Evolutionary conservation across 2,888 invertebrate species (phyloP).

Genomic region (Pristionchus mayeri): DNA sequence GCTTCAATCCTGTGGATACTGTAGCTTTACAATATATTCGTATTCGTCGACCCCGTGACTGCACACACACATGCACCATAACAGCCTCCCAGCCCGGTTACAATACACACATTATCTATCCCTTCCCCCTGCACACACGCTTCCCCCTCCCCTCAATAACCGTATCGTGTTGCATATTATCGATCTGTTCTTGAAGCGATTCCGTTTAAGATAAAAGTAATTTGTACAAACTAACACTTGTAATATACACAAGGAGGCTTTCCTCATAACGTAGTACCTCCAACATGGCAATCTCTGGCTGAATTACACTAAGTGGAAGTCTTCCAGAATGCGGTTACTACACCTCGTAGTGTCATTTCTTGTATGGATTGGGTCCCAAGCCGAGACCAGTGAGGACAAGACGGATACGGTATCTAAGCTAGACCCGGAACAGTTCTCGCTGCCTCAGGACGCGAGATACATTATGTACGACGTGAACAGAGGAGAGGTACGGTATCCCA

Average conservation of each 20-base stretch:
- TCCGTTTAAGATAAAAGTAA: not conserved
- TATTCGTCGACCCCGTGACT: conserved; percentile 37
- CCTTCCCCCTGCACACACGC: not conserved
- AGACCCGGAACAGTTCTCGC: conserved; percentile 55
- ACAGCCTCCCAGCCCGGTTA: conserved; percentile 18
- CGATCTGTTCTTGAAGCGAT: conserved; percentile 31
- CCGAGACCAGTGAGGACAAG: conserved; percentile 49
- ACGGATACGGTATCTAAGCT: conserved; percentile 54
- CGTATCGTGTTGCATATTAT: conserved; percentile 18
- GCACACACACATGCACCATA: conserved; percentile 2
- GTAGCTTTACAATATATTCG: conserved; percentile 20
- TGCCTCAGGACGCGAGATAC: conserved; percentile 79
- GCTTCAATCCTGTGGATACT: conserved; percentile 39
- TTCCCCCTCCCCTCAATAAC: conserved; percentile 12
- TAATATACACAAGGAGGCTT: not conserved
- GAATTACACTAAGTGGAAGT: too few relatives aligned
- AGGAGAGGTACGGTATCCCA: conserved; percentile 81
- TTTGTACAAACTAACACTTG: not conserved
- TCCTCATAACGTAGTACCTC: not conserved
- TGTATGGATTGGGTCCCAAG: not conserved
- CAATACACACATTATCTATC: not conserved
- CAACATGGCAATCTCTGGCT: too few relatives aligned
- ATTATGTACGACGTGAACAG: conserved; percentile 94
- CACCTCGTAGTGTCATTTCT: not conserved
- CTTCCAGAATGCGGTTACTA: conserved; percentile 19